phyloP scores from a whole-genome alignment of 2,113 vertebrate species.

The Lichenostomus cassidix region DNA sequence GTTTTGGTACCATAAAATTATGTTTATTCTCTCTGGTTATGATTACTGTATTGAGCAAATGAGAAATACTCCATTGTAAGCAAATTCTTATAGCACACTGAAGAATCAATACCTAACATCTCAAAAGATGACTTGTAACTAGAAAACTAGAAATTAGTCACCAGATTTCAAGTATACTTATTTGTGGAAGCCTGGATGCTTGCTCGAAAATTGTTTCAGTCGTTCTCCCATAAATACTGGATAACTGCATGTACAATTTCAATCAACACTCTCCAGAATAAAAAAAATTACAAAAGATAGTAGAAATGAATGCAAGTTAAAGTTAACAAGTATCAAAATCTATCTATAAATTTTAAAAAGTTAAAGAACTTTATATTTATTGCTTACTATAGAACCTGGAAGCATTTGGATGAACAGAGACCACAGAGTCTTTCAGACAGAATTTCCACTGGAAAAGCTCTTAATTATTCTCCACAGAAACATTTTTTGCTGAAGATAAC shows the following conservation, averaged over 20 bases:
- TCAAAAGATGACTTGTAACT: background rate
- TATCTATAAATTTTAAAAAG: background rate
- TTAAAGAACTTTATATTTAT: background rate
- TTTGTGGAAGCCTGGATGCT: background rate
- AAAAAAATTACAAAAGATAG: background rate
- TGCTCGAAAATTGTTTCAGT: background rate
- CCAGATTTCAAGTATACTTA: background rate
- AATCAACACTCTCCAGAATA: background rate
- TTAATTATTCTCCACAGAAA: background rate
- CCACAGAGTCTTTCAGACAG: background rate
- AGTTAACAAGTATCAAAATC: background rate
- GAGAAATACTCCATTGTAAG: background rate
- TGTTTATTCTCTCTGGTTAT: background rate
- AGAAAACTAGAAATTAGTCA: background rate
- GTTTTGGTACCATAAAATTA: background rate
- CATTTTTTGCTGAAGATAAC: background rate
- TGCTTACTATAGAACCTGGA: background rate
- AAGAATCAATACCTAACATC: background rate
- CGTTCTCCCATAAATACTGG: background rate
- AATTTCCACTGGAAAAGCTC: background rate
- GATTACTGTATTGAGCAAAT: background rate
- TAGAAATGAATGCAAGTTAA: background rate
- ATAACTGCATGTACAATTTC: background rate
- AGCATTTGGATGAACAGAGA: background rate
- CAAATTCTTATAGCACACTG: background rate